Base-by-base conservation (phyloP, 2,888 invertebrate species). In the Heterodera filipjevi region DNA sequence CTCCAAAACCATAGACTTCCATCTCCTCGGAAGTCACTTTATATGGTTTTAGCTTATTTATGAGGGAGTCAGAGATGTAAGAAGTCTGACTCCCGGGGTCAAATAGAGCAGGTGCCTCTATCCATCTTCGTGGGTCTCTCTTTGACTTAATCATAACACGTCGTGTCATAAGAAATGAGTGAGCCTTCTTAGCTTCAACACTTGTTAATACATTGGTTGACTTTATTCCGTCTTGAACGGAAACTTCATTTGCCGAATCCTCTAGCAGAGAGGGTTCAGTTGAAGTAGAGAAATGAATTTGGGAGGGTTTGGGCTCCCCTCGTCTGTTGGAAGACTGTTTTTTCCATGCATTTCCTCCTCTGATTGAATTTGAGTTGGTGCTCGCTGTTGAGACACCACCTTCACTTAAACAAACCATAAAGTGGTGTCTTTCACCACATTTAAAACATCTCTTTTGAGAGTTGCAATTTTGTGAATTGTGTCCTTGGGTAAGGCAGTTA, bases 1-100 rank as follows among this genome's bases (percentile, higher is more conserved):
- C 71, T 12, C 71, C 71, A 12, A 71, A 71, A 2, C 49, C 71
- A 19, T 33, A 46, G 19, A 71, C 71, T 19, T 71, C 71, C 71
- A 71, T 71, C 3, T 32, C 49, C 16, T 71, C 71, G 49, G 71
- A 71, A 14, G 44, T 44, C 14, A 30, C 16, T 46, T 49, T 32
- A 14, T 32, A 27, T 27, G 71, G 71, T 6, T 35, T 46, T 16
- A 71, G 71, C 30, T 35, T 53, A 2, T 27, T 12, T 1, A 71
- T 53, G 14, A 71, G 71, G 16, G 71, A 27, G 30, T 71, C 53
- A 3, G 71, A 49, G 3, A 35, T 35, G 71, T 71, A 71, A 3
- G 49, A 49, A 12, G 71, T 53, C 35, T 49, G 46, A 33, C 71
- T 71, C 19, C 71, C 71, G 14, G 71, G 71, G 1, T 71, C 71